phyloP scores from a whole-genome alignment of 2,113 vertebrate species.

The Solea solea region DNA sequence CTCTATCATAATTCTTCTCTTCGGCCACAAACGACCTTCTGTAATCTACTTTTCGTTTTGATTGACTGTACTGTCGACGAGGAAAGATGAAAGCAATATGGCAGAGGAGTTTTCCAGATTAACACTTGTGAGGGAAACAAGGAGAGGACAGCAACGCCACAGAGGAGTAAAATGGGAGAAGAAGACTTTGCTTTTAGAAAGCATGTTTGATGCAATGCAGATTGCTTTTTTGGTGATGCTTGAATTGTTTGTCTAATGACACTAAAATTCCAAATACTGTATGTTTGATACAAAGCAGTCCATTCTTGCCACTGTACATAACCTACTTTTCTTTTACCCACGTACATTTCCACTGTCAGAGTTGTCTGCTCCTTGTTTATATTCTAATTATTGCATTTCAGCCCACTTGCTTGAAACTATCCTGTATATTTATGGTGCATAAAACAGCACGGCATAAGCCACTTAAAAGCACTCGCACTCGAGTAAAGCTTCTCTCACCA shows the following conservation, averaged over 20 bases:
- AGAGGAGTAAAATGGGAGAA: not conserved
- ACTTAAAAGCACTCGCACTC: slow-evolving; percentile 28
- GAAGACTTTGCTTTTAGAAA: too few species aligned
- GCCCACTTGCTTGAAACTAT: slow-evolving; percentile 25
- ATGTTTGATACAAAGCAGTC: too few species aligned
- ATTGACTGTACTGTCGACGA: slow-evolving; percentile 9
- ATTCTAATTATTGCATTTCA: slow-evolving; percentile 50
- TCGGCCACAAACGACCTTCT: slow-evolving; percentile 20
- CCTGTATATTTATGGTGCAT: slow-evolving; percentile 50
- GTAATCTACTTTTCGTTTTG: slow-evolving; percentile 19
- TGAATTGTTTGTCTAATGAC: too few species aligned
- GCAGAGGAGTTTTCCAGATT: slow-evolving; percentile 27
- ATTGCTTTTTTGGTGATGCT: too few species aligned
- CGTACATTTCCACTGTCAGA: not conserved
- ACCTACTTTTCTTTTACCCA: not conserved
- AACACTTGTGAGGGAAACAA: slow-evolving; percentile 31
- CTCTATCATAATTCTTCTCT: slow-evolving; percentile 41
- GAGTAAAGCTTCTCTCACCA: slow-evolving; percentile 31
- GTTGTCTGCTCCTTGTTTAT: slow-evolving; percentile 38
- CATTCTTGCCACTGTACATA: not conserved
- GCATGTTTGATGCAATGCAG: too few species aligned
- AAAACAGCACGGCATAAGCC: slow-evolving; percentile 52
- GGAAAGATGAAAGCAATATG: slow-evolving; percentile 38
- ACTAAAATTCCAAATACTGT: too few species aligned
- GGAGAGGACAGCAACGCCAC: slow-evolving; percentile 31